Base-by-base conservation (phyloP, 2,888 invertebrate genomes). In the Torymus tubicola region DNA sequence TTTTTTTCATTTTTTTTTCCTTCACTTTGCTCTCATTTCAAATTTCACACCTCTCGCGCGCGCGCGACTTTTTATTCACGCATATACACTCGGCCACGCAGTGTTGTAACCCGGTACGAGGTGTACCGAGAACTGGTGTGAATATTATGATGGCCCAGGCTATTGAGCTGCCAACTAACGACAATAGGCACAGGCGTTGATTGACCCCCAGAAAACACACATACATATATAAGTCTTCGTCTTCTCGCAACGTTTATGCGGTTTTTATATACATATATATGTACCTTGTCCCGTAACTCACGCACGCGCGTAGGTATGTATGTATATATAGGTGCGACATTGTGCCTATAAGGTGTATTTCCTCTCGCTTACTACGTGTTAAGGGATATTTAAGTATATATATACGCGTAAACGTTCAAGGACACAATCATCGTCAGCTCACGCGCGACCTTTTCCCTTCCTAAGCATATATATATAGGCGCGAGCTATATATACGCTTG, bases 121-220 rank as follows among this genome's bases (percentile, higher is more conserved):
- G 31, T 31, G 31, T 31, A 31, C 70, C 60, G 85, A 63, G 70
- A 52, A 53, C 31, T 71, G 87, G 89, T 88, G 89, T 89, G 90
- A 90, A 90, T 90, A 90, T 90, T 90, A 89, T 89, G 90, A 88
- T 90, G 90, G 86, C 86, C 31, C 87, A 84, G 82, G 88, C 84
- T 83, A 90, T 90, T 90, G 87, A 90, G 86, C 83, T 89, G 90
- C 86, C 90, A 90, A 81, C 69, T 72, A 57, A 16, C 16, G 11
- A 75, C 72, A 79, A 79, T 72, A n/a, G 61, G 64, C 21, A 60
- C 57, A 0, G 24, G 73, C 42, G 73, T 73, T 79, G 78, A 79
- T 79, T 60, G 69, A n/a, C n/a, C n/a, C 63, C 55, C 60, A 73
- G 57, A 69, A 69, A 79, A 74, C 64, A 64, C 63, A 55, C 72